A percentile compares a stretch with the other conserved stretches of the same genome.
Conservation (phyloP, 2,888 invertebrate genomes). For the Aporophyla lueneburgensis region DNA sequence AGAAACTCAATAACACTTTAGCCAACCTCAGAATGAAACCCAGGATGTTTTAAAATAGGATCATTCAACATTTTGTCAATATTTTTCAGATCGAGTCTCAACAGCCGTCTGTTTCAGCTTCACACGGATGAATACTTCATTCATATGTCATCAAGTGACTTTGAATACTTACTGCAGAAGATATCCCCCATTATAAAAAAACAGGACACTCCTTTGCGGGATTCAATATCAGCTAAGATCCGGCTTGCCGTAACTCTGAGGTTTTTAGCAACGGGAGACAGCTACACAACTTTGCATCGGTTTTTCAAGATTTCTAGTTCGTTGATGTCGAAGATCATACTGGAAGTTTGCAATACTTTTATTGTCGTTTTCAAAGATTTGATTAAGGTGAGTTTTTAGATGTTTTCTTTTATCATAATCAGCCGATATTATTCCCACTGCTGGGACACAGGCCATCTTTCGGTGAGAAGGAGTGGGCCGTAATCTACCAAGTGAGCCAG, state of each 20-base stretch:
- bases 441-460: no score
- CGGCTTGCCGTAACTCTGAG: conserved; percentile 43
- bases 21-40: no score
- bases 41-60: no score
- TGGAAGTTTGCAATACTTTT: conserved; percentile 49
- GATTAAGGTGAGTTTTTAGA: conserved; percentile 29
- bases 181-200: conserved; percentile 49
- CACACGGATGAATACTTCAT: conserved; percentile 47
- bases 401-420: neutral
- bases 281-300: conserved; percentile 27
- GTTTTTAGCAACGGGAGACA: conserved; percentile 46
- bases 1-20: no score
- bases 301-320: conserved; percentile 51
- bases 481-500: no score
- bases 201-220: conserved; percentile 43
- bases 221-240: conserved; percentile 48
- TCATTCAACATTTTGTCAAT: neutral
- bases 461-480: no score
- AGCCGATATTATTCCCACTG: no score
- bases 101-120: conserved; percentile 22
- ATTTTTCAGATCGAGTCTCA: conserved; percentile 33
- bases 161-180: conserved; percentile 47
- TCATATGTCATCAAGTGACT: conserved; percentile 53
- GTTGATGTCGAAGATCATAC: conserved; percentile 35
- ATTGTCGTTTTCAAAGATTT: conserved; percentile 32